A percentile compares a stretch with the other conserved stretches of the same genome.
These are phyloP conservation scores for Merodon equestris DNA, from an alignment of 2,888 invertebrate species.

Conservation along the genomic window DNA sequence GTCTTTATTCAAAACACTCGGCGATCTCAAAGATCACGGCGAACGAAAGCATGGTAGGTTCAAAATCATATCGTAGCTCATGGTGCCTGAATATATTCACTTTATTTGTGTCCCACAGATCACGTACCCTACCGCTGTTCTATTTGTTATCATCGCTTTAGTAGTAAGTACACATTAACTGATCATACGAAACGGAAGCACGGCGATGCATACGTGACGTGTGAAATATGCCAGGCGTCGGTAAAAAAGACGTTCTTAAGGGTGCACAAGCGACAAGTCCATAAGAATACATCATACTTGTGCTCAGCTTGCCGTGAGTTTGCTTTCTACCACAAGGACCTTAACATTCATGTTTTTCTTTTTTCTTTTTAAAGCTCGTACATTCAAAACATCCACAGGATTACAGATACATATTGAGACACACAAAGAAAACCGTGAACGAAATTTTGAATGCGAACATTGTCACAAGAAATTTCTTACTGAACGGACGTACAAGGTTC, in stretches of 20 bases:
- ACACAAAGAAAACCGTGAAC: slow-evolving; percentile 65
- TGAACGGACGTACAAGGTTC: slow-evolving; percentile 62
- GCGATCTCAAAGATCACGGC: slow-evolving; percentile 61
- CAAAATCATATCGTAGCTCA: neutral
- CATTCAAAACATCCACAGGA: slow-evolving; percentile 63
- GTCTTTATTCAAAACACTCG: slow-evolving; percentile 32
- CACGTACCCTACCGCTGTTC: slow-evolving; percentile 15
- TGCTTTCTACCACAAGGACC: neutral
- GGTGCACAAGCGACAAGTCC: slow-evolving; percentile 39
- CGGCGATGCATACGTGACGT: slow-evolving; percentile 21
- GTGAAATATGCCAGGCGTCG: slow-evolving; percentile 30
- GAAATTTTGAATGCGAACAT: slow-evolving; percentile 64
- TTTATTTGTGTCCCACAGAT: slow-evolving; percentile 23
- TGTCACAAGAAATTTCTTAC: slow-evolving; percentile 69
- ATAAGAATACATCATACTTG: slow-evolving; percentile 43
- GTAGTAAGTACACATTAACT: slow-evolving; percentile 1
- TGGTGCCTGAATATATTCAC: too few species aligned
- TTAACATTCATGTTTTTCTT: slow-evolving; percentile 1
- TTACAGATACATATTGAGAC: slow-evolving; percentile 66
- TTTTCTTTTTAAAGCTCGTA: slow-evolving; percentile 57
- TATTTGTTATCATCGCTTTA: slow-evolving; percentile 36
- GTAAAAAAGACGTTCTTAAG: slow-evolving; percentile 34
- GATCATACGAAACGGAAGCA: slow-evolving; percentile 39
- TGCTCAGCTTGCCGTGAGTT: slow-evolving; percentile 70
- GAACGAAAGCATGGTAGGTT: slow-evolving; percentile 62